These are phyloP conservation scores for Heteronetta atricapilla DNA, from an alignment of 2,113 vertebrate genomes.

Conservation along the genomic window DNA sequence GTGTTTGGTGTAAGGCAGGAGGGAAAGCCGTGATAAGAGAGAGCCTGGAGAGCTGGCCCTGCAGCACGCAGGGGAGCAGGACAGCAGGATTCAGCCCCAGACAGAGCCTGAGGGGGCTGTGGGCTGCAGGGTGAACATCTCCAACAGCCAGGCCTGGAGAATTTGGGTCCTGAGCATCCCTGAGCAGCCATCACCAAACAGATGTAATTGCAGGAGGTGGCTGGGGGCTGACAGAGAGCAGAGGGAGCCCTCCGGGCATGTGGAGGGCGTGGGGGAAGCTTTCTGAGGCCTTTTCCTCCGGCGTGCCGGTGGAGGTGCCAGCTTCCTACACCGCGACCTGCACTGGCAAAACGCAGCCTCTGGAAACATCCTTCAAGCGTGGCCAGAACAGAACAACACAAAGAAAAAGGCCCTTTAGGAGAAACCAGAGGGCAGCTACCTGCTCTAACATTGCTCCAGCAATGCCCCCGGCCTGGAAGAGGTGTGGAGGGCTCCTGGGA, in stretches of 20 bases:
- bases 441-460: not conserved
- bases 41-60: not conserved
- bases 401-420: not conserved
- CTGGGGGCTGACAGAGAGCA: not conserved
- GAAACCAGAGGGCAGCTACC: accelerated
- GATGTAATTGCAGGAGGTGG: not conserved
- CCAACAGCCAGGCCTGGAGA: accelerated
- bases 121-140: not conserved
- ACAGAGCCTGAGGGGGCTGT: not conserved
- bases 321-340: not conserved
- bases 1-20: not conserved
- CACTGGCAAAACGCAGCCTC: not conserved
- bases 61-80: too few species aligned
- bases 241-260: not conserved
- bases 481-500: not conserved
- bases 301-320: not conserved
- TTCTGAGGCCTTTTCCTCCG: not conserved
- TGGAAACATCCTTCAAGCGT: not conserved
- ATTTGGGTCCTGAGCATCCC: not conserved
- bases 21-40: accelerated
- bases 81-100: not conserved
- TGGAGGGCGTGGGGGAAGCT: accelerated
- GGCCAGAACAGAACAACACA: not conserved
- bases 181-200: not conserved
- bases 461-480: not conserved